Evolutionary conservation across 2,113 vertebrate genomes (phyloP).

Genomic region (Leucosticte australis): DNA sequence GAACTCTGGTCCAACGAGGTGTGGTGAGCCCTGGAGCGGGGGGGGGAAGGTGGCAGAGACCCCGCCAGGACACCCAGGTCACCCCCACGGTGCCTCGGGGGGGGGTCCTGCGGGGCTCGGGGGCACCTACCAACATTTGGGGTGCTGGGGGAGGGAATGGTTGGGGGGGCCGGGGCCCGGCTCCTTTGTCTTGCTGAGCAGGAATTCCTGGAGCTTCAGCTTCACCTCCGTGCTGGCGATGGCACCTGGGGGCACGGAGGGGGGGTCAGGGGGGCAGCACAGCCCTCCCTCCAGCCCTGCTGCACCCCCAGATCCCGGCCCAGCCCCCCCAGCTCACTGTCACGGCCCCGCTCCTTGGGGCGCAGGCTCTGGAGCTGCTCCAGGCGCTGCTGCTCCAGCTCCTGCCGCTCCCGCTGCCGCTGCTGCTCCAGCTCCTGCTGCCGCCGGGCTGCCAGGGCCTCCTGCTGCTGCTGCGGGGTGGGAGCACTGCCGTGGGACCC

Average conservation of each 20-base stretch:
- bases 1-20: slow-evolving; percentile 93
- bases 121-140: slow-evolving; percentile 86
- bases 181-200: slow-evolving; percentile 90
- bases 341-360: slow-evolving; percentile 57
- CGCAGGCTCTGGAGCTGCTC: neutral
- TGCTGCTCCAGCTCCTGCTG: neutral
- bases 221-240: slow-evolving; percentile 96
- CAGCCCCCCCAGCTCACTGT: slow-evolving; percentile 65
- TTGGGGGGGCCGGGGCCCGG: slow-evolving; percentile 81
- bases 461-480: neutral
- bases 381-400: neutral
- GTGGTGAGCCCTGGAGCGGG: slow-evolving; percentile 82
- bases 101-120: neutral
- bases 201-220: slow-evolving; percentile 94
- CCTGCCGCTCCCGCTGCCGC: neutral
- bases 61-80: neutral
- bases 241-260: slow-evolving; percentile 75
- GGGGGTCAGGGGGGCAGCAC: neutral
- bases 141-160: slow-evolving; percentile 90
- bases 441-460: neutral
- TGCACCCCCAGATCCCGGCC: too few species aligned
- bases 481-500: neutral
- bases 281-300: neutral
- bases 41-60: neutral
- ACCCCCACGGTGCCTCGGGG: neutral